Evolutionary conservation across 2,888 invertebrate genomes (phyloP).

Genomic region (Dorcus hopei): DNA sequence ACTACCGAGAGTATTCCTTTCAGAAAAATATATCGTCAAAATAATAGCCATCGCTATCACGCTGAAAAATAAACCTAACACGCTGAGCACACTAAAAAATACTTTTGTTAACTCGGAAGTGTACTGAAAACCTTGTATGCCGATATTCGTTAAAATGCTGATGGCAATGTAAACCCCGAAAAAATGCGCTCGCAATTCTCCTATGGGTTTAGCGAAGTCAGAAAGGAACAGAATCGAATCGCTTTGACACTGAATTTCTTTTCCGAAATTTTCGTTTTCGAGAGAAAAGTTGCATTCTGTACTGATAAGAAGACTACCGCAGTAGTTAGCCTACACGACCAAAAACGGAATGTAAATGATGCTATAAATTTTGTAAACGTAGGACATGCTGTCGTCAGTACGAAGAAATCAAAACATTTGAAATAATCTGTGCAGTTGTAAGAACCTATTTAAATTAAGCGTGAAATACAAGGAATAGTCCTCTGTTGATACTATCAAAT

Average conservation of each 20-base stretch:
- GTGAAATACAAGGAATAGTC: constrained; percentile 9
- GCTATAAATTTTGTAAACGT: constrained; percentile 8
- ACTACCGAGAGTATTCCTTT: neutral
- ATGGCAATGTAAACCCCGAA: constrained; percentile 11
- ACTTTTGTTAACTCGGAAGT: neutral
- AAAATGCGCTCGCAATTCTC: constrained; percentile 5
- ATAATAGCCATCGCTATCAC: neutral
- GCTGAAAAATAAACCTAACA: neutral
- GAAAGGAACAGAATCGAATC: constrained; percentile 5
- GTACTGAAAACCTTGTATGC: constrained; percentile 17
- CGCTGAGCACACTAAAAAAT: neutral
- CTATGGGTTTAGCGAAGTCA: constrained; percentile 9
- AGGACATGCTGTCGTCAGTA: constrained; percentile 18
- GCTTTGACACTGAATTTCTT: neutral
- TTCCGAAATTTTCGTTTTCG: neutral
- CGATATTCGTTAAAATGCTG: constrained; percentile 10
- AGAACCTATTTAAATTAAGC: constrained; percentile 19
- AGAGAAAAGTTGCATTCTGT: constrained; percentile 6
- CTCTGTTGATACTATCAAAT: constrained; percentile 23
- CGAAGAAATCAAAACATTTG: constrained; percentile 16
- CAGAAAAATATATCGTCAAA: neutral
- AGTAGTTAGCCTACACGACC: constrained; percentile 17
- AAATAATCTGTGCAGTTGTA: constrained; percentile 24
- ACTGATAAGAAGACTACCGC: constrained; percentile 13
- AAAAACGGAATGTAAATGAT: constrained; percentile 18